A percentile compares a stretch with the other conserved stretches of the same genome.
Evolutionary conservation across 2,888 invertebrate genomes (phyloP).

Genomic region (Archaeoteleia sp.): DNA sequence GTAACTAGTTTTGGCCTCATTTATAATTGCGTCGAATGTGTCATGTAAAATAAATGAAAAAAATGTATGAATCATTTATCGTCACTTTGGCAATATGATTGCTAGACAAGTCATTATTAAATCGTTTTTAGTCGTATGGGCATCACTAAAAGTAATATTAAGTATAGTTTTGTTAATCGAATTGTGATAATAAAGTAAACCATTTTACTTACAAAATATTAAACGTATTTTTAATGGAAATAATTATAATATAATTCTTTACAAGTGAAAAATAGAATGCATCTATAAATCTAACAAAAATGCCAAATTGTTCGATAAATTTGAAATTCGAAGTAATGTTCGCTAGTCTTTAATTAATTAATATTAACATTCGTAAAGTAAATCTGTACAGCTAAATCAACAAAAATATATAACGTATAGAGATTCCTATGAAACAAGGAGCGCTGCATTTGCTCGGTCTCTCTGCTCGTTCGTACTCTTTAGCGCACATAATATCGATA

Average conservation of each 20-base stretch:
- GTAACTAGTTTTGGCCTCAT: slow-evolving; percentile 16
- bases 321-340: slow-evolving; percentile 19
- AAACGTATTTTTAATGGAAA: slow-evolving; percentile 12
- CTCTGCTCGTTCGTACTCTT: slow-evolving; percentile 23
- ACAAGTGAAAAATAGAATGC: too few relatives aligned
- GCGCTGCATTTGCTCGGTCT: slow-evolving; percentile 11
- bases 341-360: slow-evolving; percentile 47
- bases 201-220: too few relatives aligned
- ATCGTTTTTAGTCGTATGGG: too few relatives aligned
- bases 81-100: background rate
- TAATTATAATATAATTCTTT: slow-evolving; percentile 22
- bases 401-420: slow-evolving; percentile 58
- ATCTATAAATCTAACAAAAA: slow-evolving; percentile 25
- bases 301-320: slow-evolving; percentile 28
- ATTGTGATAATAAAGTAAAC: too few relatives aligned
- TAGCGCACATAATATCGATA: slow-evolving; percentile 39
- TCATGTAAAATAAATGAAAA: background rate
- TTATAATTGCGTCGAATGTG: background rate
- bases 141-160: too few relatives aligned
- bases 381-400: slow-evolving; percentile 63
- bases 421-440: slow-evolving; percentile 37
- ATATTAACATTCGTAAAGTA: slow-evolving; percentile 60
- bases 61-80: background rate
- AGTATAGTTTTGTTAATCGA: too few relatives aligned
- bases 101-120: too few relatives aligned